Evolutionary conservation across 2,113 vertebrate genomes (phyloP), one percentile per base, ranked within the genome.

Genomic region (Mirounga angustirostris): DNA sequence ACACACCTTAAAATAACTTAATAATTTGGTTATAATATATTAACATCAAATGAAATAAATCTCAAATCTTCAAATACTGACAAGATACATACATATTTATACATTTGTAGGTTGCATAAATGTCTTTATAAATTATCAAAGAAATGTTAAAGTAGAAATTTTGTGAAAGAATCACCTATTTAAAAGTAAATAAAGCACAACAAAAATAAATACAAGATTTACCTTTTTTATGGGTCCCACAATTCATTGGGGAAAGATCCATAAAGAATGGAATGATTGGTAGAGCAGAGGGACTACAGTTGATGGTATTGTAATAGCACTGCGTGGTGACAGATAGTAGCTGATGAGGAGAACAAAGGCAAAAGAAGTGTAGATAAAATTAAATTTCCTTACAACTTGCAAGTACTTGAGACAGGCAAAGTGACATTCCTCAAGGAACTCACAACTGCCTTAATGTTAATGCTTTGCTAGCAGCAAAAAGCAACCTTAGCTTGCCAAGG

Each of bases 111-210:
- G 7, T 19, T 85, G 26, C 26, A 73, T 59, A 96, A 56, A 91
- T 85, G 21, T 89, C 5, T 89, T 89, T 65, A 59, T 36, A 71
- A 92, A 81, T 81, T 89, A 85, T 67, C 40, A 95, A 93, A 88
- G 69, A 88, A 95, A 88, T 56, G 7, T 59, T 58, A 67, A 54
- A 67, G 58, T 21, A 78, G 61, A 88, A 19, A 65, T 63, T 50
- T 65, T n/a, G 16, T 87, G 28, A 78, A 92, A 61, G 73, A 63
- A 87, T 73, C 73, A 14, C 10, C 73, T 89, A 67, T 26, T 88
- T 89, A 63, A 26, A 94, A 88, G n/a, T 40, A 94, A 96, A 76
- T 81, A 78, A 89, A 71, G 89, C 13, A 71, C 90, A 84, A 65
- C 26, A 92, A 79, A 95, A 95, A 74, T 69, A 88, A 73, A 43